phyloP scores from a whole-genome alignment of 2,888 invertebrate genomes.

The Isoperla grammatica region DNA sequence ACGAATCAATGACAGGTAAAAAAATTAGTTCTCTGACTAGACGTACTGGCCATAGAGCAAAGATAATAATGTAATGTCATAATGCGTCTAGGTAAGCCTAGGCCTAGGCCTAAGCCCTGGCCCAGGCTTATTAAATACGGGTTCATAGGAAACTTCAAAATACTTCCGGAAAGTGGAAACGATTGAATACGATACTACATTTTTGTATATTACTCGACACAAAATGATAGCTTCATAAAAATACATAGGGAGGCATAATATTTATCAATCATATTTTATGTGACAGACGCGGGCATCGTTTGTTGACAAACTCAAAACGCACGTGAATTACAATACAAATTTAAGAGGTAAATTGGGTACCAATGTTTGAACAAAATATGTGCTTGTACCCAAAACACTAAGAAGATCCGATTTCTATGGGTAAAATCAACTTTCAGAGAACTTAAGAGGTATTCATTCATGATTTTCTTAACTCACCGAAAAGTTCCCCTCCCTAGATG shows the following conservation, averaged over 20 bases:
- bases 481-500: slow-evolving; percentile 44
- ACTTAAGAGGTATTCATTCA: slow-evolving; percentile 42
- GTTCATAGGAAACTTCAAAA: neutral
- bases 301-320: slow-evolving; percentile 10
- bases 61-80: no score
- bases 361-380: slow-evolving; percentile 21
- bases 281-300: neutral
- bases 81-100: no score
- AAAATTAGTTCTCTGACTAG: no score
- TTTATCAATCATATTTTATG: no score
- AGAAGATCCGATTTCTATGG: slow-evolving; percentile 1
- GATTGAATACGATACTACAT: no score
- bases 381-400: slow-evolving; percentile 19
- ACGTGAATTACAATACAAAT: slow-evolving; percentile 22
- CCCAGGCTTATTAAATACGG: neutral
- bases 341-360: neutral
- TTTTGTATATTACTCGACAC: no score
- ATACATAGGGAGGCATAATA: no score
- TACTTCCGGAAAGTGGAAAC: no score
- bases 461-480: slow-evolving; percentile 44
- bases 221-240: no score
- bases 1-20: no score
- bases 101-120: no score
- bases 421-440: slow-evolving; percentile 19
- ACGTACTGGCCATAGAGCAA: no score